Percentiles rank a stretch among this genome's conserved stretches.
phyloP scores from a whole-genome alignment of 2,888 invertebrate species.

The Lepidochitona cinerea region DNA sequence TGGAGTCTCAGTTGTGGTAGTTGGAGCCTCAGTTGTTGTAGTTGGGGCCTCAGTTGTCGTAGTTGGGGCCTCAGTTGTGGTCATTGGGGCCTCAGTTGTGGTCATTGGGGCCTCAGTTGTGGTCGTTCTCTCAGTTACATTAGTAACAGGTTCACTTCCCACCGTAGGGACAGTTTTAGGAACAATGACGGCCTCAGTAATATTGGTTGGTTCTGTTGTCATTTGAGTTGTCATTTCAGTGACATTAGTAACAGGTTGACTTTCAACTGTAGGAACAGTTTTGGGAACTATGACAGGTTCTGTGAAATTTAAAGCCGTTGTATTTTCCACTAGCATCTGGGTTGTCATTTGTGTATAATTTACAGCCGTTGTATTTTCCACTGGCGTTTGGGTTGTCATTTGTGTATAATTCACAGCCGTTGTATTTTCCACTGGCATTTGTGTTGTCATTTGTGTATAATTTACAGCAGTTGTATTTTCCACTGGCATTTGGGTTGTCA shows the following conservation, averaged over 20 bases:
- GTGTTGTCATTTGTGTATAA: not conserved
- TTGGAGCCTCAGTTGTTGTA: not conserved
- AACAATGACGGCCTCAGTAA: too few species aligned
- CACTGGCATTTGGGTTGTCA: not conserved
- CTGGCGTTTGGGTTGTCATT: not conserved
- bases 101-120: not conserved
- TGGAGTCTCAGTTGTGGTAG: slow-evolving; percentile 1
- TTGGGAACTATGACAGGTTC: not conserved
- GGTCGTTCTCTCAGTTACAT: not conserved
- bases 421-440: not conserved
- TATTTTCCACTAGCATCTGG: not conserved
- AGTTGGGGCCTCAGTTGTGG: not conserved
- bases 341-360: not conserved
- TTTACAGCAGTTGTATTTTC: not conserved
- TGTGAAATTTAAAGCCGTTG: not conserved
- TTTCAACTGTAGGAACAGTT: not conserved
- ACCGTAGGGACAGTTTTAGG: too few species aligned
- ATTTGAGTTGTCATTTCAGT: not conserved
- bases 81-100: not conserved
- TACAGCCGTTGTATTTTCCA: not conserved
- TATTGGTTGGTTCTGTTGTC: not conserved
- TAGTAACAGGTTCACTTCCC: too few species aligned
- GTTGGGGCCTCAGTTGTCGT: not conserved
- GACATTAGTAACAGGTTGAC: not conserved
- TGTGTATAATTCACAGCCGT: not conserved